phyloP scores from a whole-genome alignment of 2,888 invertebrate genomes.

The Dicyrtoma fusca region DNA sequence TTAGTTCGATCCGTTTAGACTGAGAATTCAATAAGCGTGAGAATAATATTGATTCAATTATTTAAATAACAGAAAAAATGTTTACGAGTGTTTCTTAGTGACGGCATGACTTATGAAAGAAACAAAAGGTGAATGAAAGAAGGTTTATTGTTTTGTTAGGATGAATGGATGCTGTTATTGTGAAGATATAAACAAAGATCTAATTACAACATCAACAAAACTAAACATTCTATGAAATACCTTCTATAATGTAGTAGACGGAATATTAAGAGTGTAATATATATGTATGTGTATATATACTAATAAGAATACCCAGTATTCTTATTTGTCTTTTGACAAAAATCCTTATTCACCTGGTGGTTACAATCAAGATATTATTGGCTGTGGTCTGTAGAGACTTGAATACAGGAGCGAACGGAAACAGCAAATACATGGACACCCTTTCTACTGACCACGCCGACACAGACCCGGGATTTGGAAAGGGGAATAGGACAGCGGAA shows the following conservation, averaged over 20 bases:
- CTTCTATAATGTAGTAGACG: not conserved
- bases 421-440: too few species aligned
- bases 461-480: too few species aligned
- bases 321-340: too few species aligned
- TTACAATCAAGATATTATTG: too few species aligned
- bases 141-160: not conserved
- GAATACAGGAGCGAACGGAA: too few species aligned
- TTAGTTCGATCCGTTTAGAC: slow-evolving; percentile 31
- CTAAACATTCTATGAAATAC: not conserved
- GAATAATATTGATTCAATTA: slow-evolving; percentile 26
- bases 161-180: not conserved
- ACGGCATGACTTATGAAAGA: slow-evolving; percentile 14
- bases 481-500: too few species aligned
- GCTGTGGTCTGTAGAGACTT: too few species aligned
- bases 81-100: slow-evolving; percentile 30
- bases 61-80: not conserved
- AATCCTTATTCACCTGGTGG: too few species aligned
- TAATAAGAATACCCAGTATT: too few species aligned
- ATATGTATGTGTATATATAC: too few species aligned
- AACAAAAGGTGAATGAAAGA: slow-evolving; percentile 10
- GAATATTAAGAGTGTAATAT: too few species aligned
- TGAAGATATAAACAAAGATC: not conserved
- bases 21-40: slow-evolving; percentile 31
- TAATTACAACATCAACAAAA: not conserved
- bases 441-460: too few species aligned